Evolutionary conservation across 2,113 vertebrate species (phyloP), one percentile per base, ranked within the genome.

Genomic region (Pyxicephalus adspersus): DNA sequence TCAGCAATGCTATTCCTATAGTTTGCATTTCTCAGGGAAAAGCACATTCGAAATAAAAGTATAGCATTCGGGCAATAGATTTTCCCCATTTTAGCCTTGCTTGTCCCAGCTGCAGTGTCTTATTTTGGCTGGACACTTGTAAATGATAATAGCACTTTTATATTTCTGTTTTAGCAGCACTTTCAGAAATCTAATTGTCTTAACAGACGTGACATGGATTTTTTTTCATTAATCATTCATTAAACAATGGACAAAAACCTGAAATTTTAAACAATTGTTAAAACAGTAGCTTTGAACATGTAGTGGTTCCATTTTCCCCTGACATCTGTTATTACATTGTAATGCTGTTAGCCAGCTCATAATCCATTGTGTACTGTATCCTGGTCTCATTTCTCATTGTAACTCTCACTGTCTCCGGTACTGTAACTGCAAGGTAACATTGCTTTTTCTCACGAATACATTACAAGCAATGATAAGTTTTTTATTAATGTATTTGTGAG

Each of bases 381-480:
- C 71, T 74, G 71, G n/a, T 74, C 71, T 60, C 71, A 74, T 74
- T 74, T 74, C 71, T 74, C 71, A 74, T 38, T 74, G 71, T 74
- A 60, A 34, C n/a, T 38, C 71, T 74, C 55, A 74, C 22, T 60
- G 71, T 74, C 71, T 74, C 54, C n/a, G 55, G 28, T 74, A 58
- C 28, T 23, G 55, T 74, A 29, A 60, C 54, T 34, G 16, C 54
- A 74, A 38, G 71, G 54, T 74, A 74, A 60, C 29, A 38, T 25
- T 60, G 55, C 28, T 18, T 60, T 31, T 74, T 74, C 71, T 58
- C 71, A 74, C 71, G 55, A 58, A 73, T 38, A 29, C 57, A 25
- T 57, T 22, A 11, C 19, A 16, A 15, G 28, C 6, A 58, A 55
- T n/a, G 54, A 5, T 55, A 72, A 45, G 25, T 28, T 58, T 20